phyloP scores from a whole-genome alignment of 2,113 vertebrate genomes.

The Thamnophis sirtalis region DNA sequence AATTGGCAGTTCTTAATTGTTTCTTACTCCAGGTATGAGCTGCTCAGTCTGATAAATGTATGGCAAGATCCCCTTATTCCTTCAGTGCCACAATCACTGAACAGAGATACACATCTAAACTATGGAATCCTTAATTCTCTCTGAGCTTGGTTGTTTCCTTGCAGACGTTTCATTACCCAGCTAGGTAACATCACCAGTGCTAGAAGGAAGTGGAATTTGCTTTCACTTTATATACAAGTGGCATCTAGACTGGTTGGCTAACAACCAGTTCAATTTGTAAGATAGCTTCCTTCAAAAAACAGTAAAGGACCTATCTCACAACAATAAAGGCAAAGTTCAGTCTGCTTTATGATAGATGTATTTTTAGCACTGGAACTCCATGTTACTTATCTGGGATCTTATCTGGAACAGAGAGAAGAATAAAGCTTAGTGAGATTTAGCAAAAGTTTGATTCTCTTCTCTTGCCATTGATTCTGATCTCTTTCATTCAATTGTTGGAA shows the following conservation, averaged over 20 bases:
- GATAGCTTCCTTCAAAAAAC: not conserved
- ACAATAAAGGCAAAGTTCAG: not conserved
- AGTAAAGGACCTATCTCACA: not conserved
- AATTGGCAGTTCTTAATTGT: not conserved
- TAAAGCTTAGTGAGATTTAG: not conserved
- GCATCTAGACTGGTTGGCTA: not conserved
- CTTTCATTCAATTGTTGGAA: not conserved
- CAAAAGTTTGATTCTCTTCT: not conserved
- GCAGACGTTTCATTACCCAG: not conserved
- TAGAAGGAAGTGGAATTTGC: not conserved
- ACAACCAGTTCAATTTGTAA: constrained; percentile 14
- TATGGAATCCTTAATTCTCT: not conserved
- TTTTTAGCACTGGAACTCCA: not conserved
- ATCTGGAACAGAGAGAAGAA: not conserved
- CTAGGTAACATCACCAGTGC: not conserved
- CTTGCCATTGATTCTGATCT: not conserved
- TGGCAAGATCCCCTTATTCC: not conserved
- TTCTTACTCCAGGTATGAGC: not conserved
- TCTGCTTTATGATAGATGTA: not conserved
- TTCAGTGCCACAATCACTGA: not conserved
- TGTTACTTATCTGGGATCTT: not conserved
- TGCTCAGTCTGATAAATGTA: not conserved
- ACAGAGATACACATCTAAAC: not conserved
- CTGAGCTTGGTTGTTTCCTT: not conserved
- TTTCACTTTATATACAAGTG: not conserved